Base-by-base conservation (phyloP, 92 coral and sea anemone species). In the Desmophyllum pertusum region DNA sequence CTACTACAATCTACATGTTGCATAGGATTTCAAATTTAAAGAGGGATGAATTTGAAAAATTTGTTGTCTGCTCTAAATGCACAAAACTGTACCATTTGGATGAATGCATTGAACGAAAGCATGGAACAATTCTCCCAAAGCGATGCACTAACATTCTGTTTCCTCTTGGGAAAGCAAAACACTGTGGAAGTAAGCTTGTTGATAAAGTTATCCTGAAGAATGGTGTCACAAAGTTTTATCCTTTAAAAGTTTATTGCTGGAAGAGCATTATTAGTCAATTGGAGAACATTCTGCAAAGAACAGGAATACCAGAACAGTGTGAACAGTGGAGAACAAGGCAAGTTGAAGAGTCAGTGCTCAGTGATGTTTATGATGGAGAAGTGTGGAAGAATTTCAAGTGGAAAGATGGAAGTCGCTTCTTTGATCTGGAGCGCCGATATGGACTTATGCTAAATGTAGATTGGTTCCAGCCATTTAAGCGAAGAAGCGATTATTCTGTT, bases 21-120 rank as follows among this genome's bases (percentile, higher is more conserved):
- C 70, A 63, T 38, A 57, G 61, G 35, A 79, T 62, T 52, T 29
- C 53, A 35, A 61, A 70, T 70, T 42, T 70, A 2, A 70, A 70
- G 48, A 72, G 59, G n/a, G 57, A 72, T 72, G 77, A 72, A 43
- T 40, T 76, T 87, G 55, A 88, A 57, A 57, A 75, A 80, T 87
- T 70, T 88, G 87, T 88, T 33, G 89, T 85, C 31, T 89, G 89
- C 70, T 84, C 89, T 10, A 80, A 85, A 41, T 85, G 92, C 36
- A 23, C 83, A 72, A 78, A 82, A 14, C 77, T 84, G 27, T 84
- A 89, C 73, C 72, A 40, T 14, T 77, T 72, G 71, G 78, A 67
- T 31, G 89, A 89, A 25, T 89, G 92, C 45, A 81, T 87, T 1
- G 62, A 70, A 50, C 9, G 70, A 36, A 52, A 76, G 40, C 79